A percentile compares a stretch with the other conserved stretches of the same genome.
Conservation (phyloP, 1,140 invertebrate species). For the Periplaneta americana region DNA sequence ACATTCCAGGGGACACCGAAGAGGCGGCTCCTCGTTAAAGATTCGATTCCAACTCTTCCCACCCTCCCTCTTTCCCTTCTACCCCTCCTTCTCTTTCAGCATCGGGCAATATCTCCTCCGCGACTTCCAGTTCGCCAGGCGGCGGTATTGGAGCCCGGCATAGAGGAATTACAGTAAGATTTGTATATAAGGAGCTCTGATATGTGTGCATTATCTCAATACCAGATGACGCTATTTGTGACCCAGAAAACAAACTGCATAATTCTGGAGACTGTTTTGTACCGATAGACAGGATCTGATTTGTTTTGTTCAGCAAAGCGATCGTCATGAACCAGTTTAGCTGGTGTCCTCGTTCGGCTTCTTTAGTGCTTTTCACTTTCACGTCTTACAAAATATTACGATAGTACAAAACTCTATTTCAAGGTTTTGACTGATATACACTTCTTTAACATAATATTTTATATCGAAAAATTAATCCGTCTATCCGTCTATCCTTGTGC, state of each 20-base stretch:
- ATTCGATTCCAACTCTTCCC: slow-evolving; percentile 1
- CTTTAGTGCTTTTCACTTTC: no score
- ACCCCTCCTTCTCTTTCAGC: background rate
- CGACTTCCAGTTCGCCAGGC: background rate
- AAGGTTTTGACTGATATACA: no score
- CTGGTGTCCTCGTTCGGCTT: no score
- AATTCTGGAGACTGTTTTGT: background rate
- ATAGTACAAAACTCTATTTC: no score
- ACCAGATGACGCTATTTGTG: background rate
- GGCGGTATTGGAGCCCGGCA: background rate
- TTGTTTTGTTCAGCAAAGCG: background rate
- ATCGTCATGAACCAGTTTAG: no score
- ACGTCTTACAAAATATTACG: no score
- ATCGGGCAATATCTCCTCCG: background rate
- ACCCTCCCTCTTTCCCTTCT: background rate
- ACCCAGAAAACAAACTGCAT: background rate
- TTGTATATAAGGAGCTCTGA: background rate
- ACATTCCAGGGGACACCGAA: slow-evolving; percentile 10
- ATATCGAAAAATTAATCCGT: no score
- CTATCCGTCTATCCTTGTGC: no score
- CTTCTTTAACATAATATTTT: no score
- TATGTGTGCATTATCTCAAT: background rate
- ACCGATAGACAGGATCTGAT: background rate
- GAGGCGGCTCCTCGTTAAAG: slow-evolving; percentile 10
- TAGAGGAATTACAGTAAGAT: background rate